Evolutionary conservation across 2,797 vertebrate species (phyloP).

Genomic region (Hyperoplus lanceolatus): DNA sequence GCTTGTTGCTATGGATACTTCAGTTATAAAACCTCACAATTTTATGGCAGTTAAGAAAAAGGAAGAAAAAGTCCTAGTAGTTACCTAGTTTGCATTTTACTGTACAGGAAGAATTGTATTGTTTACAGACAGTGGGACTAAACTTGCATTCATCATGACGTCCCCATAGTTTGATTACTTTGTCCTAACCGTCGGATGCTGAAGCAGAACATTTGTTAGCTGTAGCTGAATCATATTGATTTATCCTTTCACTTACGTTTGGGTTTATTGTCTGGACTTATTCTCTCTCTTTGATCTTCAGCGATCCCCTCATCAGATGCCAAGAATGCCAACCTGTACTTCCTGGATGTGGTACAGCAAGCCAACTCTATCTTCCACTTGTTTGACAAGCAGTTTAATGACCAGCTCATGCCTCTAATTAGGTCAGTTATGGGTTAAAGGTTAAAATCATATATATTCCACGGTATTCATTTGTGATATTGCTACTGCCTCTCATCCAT

Average conservation of each 20-base stretch:
- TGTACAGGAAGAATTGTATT: conserved; percentile 29
- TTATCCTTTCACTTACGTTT: conserved; percentile 15
- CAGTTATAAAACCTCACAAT: background rate
- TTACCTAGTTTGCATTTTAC: conserved; percentile 10
- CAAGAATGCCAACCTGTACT: conserved; percentile 97
- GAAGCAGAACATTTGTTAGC: conserved; percentile 13
- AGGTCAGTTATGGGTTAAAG: conserved; percentile 85
- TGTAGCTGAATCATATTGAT: conserved; percentile 28
- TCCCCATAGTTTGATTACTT: conserved; percentile 28
- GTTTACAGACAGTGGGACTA: conserved; percentile 46
- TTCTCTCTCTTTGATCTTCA: conserved; percentile 72
- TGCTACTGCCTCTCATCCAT: background rate
- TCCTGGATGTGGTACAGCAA: conserved; percentile 98
- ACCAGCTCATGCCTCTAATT: conserved; percentile 99
- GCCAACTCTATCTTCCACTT: conserved; percentile 99
- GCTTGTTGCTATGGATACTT: conserved; percentile 32
- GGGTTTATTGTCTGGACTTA: conserved; percentile 18
- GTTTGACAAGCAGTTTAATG: conserved; percentile 99
- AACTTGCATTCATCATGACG: conserved; percentile 34
- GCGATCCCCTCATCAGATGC: conserved; percentile 98
- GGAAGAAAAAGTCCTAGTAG: conserved; percentile 6
- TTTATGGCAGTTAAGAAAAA: conserved; percentile 5
- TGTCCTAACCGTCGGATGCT: conserved; percentile 24
- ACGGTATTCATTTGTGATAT: background rate
- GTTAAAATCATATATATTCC: background rate